A percentile compares a stretch with the other conserved stretches of the same genome.
phyloP scores from a whole-genome alignment of 30 jellyfish, hydroid and myxozoan genomes.

The Cassiopea xamachana region DNA sequence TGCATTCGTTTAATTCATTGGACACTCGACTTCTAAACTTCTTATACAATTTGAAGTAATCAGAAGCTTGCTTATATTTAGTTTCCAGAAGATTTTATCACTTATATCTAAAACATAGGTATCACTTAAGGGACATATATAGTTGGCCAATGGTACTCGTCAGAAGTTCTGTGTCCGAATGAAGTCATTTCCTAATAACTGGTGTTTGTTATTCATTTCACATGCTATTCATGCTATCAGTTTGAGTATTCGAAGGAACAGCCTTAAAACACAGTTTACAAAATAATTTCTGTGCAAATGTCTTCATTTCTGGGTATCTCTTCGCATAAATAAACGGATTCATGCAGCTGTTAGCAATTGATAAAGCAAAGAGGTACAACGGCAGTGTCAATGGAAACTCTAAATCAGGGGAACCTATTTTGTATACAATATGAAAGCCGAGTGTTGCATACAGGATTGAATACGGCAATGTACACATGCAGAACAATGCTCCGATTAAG shows the following conservation, averaged over 20 bases:
- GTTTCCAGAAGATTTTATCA: not conserved
- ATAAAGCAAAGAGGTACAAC: slow-evolving; percentile 29
- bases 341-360: slow-evolving; percentile 57
- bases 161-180: no score
- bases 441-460: slow-evolving; percentile 17
- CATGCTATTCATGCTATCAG: no score
- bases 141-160: no score
- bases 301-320: slow-evolving; percentile 38
- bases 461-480: slow-evolving; percentile 57
- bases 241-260: no score
- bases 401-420: slow-evolving; percentile 7
- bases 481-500: slow-evolving; percentile 30
- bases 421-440: slow-evolving; percentile 10
- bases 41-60: not conserved
- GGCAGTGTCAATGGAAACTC: slow-evolving; percentile 22
- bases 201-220: no score
- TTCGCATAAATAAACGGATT: slow-evolving; percentile 67
- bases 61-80: not conserved
- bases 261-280: not conserved
- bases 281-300: slow-evolving; percentile 4
- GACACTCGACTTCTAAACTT: slow-evolving; percentile 25
- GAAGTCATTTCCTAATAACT: no score
- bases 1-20: not conserved
- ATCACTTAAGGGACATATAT: no score
- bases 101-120: no score